phyloP scores from a whole-genome alignment of 2,113 vertebrate genomes.

The Spea multiplicata region DNA sequence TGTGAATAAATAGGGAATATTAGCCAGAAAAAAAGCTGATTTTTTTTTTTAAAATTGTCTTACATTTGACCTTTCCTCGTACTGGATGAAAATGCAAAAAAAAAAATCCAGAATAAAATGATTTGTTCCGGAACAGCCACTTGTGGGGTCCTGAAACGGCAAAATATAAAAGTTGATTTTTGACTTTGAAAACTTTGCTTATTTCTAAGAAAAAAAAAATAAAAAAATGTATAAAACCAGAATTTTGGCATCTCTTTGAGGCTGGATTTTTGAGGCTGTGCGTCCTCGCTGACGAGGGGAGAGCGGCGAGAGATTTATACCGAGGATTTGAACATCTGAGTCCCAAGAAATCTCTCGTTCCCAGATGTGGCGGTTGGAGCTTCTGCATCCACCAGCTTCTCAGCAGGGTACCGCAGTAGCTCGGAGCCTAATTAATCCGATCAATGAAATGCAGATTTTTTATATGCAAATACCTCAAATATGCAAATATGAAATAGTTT shows the following conservation, averaged over 20 bases:
- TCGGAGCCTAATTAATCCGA: background rate
- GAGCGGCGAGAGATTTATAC: background rate
- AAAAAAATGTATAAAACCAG: too few species aligned
- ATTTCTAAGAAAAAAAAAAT: too few species aligned
- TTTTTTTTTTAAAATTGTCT: too few species aligned
- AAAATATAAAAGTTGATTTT: too few species aligned
- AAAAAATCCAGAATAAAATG: too few species aligned
- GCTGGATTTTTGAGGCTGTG: background rate
- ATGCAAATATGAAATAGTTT: conserved; percentile 1
- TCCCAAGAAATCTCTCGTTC: background rate
- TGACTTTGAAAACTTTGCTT: too few species aligned
- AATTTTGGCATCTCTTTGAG: background rate
- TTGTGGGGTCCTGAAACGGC: too few species aligned
- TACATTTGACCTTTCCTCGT: too few species aligned
- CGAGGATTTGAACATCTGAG: background rate
- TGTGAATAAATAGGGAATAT: too few species aligned
- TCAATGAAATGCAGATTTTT: background rate
- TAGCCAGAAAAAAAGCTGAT: too few species aligned
- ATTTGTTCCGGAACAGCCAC: too few species aligned
- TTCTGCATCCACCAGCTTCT: background rate
- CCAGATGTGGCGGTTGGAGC: background rate
- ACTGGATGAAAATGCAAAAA: too few species aligned
- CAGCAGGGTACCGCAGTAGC: background rate
- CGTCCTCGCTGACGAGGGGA: background rate
- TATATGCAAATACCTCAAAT: background rate